phyloP scores from a whole-genome alignment of 1,140 invertebrate genomes.

The Nasonia giraulti region DNA sequence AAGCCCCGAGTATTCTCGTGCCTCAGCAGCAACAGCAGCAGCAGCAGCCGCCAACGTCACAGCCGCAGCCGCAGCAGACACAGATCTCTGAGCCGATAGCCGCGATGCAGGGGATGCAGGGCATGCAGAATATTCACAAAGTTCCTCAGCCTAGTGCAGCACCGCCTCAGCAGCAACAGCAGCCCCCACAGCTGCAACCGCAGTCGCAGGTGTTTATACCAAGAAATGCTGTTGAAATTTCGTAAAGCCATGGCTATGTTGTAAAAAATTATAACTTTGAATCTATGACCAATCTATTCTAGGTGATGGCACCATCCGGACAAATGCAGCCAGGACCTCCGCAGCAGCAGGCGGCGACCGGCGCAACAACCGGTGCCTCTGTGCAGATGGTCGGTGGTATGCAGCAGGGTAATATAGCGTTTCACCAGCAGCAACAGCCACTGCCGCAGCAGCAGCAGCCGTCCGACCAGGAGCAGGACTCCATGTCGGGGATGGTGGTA shows the following conservation, averaged over 20 bases:
- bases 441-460: constrained; percentile 52
- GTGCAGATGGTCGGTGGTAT: constrained; percentile 65
- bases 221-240: not conserved
- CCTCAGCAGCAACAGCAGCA: constrained; percentile 54
- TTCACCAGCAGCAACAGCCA: constrained; percentile 45
- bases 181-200: constrained; percentile 48
- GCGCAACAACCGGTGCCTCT: constrained; percentile 52
- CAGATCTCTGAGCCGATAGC: constrained; percentile 66
- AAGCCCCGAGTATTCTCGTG: constrained; percentile 45
- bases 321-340: constrained; percentile 57
- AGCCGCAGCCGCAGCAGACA: constrained; percentile 56
- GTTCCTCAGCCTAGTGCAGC: constrained; percentile 66
- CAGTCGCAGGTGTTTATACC: constrained; percentile 20
- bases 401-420: constrained; percentile 61
- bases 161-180: constrained; percentile 55
- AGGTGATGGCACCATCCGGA: constrained; percentile 58
- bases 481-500: constrained; percentile 62
- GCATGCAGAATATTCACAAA: constrained; percentile 70
- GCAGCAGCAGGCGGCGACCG: constrained; percentile 54
- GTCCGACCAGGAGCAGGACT: constrained; percentile 70
- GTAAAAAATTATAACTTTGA: not conserved
- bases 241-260: not conserved
- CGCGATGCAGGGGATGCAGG: constrained; percentile 65
- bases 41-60: constrained; percentile 53
- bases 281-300: constrained; percentile 1